Conservation (phyloP, 2,113 vertebrate genomes). For the Myotis brandtii region DNA sequence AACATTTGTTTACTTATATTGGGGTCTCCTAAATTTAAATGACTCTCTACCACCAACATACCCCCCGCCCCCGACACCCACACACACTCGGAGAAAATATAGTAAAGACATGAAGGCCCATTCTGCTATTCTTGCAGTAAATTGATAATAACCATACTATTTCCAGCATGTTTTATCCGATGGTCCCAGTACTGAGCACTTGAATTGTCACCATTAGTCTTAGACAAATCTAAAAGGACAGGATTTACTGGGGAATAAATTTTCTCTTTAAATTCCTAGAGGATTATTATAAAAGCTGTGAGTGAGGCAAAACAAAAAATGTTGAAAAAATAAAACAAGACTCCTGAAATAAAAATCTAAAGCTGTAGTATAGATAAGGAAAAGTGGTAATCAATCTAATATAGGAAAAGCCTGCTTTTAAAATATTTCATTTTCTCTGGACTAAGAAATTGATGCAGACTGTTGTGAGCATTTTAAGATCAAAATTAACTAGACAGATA, state of each 20-base stretch:
- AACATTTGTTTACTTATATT: slow-evolving; percentile 8
- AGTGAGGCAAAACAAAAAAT: background rate
- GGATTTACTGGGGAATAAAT: slow-evolving; percentile 25
- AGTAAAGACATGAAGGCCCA: background rate
- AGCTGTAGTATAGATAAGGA: background rate
- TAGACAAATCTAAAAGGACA: background rate
- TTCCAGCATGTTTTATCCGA: background rate
- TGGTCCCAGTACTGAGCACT: background rate
- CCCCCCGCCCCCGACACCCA: too few species aligned
- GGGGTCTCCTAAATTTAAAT: background rate
- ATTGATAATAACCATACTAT: background rate
- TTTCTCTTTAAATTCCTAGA: slow-evolving; percentile 38
- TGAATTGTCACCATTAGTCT: background rate
- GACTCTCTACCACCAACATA: too few species aligned
- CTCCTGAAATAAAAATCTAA: slow-evolving; percentile 60
- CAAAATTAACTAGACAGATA: slow-evolving; percentile 22
- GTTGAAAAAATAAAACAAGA: slow-evolving; percentile 51
- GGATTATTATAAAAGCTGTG: background rate
- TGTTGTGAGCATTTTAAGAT: slow-evolving; percentile 11
- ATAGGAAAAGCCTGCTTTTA: background rate
- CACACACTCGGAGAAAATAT: background rate
- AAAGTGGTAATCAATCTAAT: slow-evolving; percentile 32
- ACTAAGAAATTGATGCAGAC: background rate
- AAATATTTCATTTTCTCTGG: slow-evolving; percentile 48
- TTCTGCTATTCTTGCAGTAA: background rate